These are phyloP conservation scores for Thysanoteuthis rhombus DNA, from an alignment of 2,888 invertebrate species.

Conservation along the genomic window DNA sequence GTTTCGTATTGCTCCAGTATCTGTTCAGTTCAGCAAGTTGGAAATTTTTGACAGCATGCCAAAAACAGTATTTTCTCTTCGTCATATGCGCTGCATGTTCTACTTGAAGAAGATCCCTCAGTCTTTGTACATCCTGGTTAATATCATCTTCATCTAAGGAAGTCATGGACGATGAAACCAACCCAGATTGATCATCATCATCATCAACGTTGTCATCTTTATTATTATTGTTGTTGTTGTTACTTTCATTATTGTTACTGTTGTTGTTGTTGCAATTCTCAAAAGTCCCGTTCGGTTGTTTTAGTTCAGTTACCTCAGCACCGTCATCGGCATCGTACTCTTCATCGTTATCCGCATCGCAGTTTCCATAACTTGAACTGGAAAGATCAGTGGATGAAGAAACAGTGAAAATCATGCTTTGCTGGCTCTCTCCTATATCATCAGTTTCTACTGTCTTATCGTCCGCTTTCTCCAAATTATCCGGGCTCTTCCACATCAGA, in stretches of 20 bases:
- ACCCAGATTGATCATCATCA: background rate
- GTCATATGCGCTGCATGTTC: background rate
- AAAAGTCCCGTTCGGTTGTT: background rate
- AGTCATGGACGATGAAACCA: background rate
- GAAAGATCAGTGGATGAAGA: background rate
- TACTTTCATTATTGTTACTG: background rate
- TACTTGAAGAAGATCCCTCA: constrained; percentile 21
- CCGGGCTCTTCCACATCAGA: background rate
- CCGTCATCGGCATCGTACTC: background rate
- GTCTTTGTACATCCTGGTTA: background rate
- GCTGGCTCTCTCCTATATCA: background rate
- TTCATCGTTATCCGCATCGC: background rate
- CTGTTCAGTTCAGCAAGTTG: constrained; percentile 27
- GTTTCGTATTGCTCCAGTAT: constrained; percentile 25
- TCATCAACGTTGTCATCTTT: background rate
- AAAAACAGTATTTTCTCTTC: constrained; percentile 24
- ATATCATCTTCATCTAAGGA: constrained; percentile 18
- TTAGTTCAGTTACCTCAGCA: background rate
- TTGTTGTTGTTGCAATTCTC: background rate
- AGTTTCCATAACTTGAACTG: constrained; percentile 16
- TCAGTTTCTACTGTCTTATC: background rate
- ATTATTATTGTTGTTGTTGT: background rate
- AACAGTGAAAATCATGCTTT: constrained; percentile 29
- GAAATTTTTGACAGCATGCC: constrained; percentile 29
- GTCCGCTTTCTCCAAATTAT: constrained; percentile 14